Evolutionary conservation across 2,797 vertebrate genomes (phyloP).

Genomic region (Fistularia commersonii): DNA sequence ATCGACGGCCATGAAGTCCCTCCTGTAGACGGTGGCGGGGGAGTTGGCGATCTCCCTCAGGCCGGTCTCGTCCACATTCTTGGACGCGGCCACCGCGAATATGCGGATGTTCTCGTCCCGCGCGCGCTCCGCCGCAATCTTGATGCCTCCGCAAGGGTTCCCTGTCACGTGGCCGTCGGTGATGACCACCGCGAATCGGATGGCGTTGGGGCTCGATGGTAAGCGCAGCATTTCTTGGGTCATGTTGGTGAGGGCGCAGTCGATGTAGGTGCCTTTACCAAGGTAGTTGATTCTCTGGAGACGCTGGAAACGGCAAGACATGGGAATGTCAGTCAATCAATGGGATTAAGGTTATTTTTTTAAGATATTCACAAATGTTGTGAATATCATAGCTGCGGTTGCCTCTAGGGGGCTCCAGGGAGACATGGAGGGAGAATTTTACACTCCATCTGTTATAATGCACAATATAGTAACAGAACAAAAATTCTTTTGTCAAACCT

Average conservation of each 20-base stretch:
- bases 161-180: slow-evolving; percentile 94
- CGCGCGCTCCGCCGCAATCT: slow-evolving; percentile 81
- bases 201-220: not conserved
- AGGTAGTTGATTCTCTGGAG: slow-evolving; percentile 77
- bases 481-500: too few species aligned
- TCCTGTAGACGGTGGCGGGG: slow-evolving; percentile 81
- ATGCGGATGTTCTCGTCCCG: slow-evolving; percentile 82
- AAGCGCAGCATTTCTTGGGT: slow-evolving; percentile 68
- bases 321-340: not conserved
- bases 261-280: slow-evolving; percentile 89
- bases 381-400: too few species aligned
- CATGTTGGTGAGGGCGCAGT: slow-evolving; percentile 89
- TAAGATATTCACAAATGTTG: too few species aligned
- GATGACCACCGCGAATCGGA: slow-evolving; percentile 87
- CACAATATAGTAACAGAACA: too few species aligned
- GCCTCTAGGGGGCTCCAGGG: too few species aligned
- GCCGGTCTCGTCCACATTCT: slow-evolving; percentile 78
- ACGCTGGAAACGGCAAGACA: slow-evolving; percentile 10
- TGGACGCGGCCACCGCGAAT: slow-evolving; percentile 84
- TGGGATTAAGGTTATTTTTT: not conserved
- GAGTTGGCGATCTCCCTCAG: slow-evolving; percentile 86
- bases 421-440: too few species aligned
- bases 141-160: slow-evolving; percentile 85
- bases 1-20: slow-evolving; percentile 79
- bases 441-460: too few species aligned